These are phyloP conservation scores for Pseudorhiza aurosa DNA, from an alignment of 30 jellyfish, hydroid and myxozoan species.

Conservation along the genomic window DNA sequence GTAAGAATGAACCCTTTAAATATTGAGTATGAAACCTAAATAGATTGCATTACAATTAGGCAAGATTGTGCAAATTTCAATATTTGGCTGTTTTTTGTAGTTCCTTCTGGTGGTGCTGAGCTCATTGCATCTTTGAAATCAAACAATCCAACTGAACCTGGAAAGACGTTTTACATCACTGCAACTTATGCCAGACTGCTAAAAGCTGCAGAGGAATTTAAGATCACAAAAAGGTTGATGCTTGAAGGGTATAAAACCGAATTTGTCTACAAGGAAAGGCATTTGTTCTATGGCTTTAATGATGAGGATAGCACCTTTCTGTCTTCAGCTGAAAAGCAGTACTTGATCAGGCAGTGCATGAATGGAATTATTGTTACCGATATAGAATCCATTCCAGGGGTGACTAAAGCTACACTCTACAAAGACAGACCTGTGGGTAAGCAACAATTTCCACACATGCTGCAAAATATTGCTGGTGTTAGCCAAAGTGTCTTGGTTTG, in stretches of 20 bases:
- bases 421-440: slow-evolving; percentile 94
- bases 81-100: slow-evolving; percentile 4
- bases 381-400: slow-evolving; percentile 76
- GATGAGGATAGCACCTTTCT: slow-evolving; percentile 73
- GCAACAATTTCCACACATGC: no score
- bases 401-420: slow-evolving; percentile 68
- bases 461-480: no score
- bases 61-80: no score
- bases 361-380: slow-evolving; percentile 58
- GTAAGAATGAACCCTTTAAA: no score
- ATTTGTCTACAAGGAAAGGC: slow-evolving; percentile 56
- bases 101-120: slow-evolving; percentile 92
- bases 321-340: slow-evolving; percentile 84
- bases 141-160: slow-evolving; percentile 55
- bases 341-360: slow-evolving; percentile 62
- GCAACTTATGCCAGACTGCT: slow-evolving; percentile 62
- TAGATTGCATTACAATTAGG: no score
- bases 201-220: slow-evolving; percentile 88
- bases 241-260: slow-evolving; percentile 69
- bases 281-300: slow-evolving; percentile 57
- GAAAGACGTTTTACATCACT: slow-evolving; percentile 63
- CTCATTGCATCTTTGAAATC: slow-evolving; percentile 54
- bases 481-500: no score
- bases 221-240: slow-evolving; percentile 56
- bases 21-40: no score